Conservation (phyloP, 2,797 vertebrate genomes). For the Miichthys miiuy region DNA sequence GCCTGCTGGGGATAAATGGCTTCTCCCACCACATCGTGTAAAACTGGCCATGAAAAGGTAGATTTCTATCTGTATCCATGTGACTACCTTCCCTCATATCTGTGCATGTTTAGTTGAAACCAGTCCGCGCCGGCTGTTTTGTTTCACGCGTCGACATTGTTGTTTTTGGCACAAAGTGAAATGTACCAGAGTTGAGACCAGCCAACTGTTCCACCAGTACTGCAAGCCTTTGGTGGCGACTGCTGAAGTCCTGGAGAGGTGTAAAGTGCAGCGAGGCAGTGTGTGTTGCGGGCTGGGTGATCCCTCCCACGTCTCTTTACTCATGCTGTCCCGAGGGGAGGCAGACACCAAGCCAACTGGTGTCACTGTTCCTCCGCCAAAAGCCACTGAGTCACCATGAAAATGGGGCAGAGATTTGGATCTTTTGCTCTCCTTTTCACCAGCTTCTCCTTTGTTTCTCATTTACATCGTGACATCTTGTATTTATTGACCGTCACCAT, state of each 20-base stretch:
- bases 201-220: constrained; percentile 74
- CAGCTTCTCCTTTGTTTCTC: constrained; percentile 37
- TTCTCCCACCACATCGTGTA: not conserved
- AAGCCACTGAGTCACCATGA: constrained; percentile 64
- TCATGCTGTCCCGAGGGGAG: constrained; percentile 76
- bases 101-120: constrained; percentile 20
- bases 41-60: not conserved
- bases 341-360: constrained; percentile 76
- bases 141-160: constrained; percentile 28
- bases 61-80: not conserved
- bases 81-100: not conserved
- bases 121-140: constrained; percentile 17
- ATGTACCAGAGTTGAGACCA: constrained; percentile 46
- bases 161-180: constrained; percentile 50
- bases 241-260: constrained; percentile 70
- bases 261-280: constrained; percentile 76
- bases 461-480: constrained; percentile 19
- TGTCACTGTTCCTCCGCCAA: constrained; percentile 68
- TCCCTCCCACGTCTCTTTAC: constrained; percentile 77
- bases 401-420: constrained; percentile 41
- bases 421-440: constrained; percentile 30
- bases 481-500: constrained; percentile 9
- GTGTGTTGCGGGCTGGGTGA: constrained; percentile 66
- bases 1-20: not conserved
- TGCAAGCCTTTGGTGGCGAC: constrained; percentile 55